These are phyloP conservation scores for Enteromius trimaculatus DNA, from an alignment of 2,797 vertebrate genomes.

Conservation along the genomic window DNA sequence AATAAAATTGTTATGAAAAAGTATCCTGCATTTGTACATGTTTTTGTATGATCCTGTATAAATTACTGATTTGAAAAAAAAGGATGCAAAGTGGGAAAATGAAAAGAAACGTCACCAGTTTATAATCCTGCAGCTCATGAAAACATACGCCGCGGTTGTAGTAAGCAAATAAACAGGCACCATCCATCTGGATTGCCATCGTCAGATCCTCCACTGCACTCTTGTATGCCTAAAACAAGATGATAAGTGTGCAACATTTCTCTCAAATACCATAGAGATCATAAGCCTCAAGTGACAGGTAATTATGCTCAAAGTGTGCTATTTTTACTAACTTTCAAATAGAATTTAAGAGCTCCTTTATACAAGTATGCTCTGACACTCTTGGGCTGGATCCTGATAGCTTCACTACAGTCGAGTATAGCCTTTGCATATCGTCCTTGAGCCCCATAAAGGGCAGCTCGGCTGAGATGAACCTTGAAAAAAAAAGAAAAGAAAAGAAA, in stretches of 20 bases:
- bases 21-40: background rate
- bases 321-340: slow-evolving; percentile 70
- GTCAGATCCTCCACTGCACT: slow-evolving; percentile 77
- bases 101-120: slow-evolving; percentile 64
- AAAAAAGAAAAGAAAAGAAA: background rate
- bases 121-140: slow-evolving; percentile 72
- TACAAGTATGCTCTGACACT: slow-evolving; percentile 76
- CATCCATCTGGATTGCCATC: slow-evolving; percentile 70
- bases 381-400: slow-evolving; percentile 74
- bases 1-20: slow-evolving; percentile 5
- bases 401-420: slow-evolving; percentile 81
- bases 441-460: slow-evolving; percentile 76
- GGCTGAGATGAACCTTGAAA: slow-evolving; percentile 78
- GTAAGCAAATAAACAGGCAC: slow-evolving; percentile 70
- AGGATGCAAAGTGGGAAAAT: background rate
- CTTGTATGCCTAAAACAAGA: slow-evolving; percentile 70
- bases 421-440: slow-evolving; percentile 80
- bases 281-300: slow-evolving; percentile 3
- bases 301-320: slow-evolving; percentile 9
- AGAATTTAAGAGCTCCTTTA: slow-evolving; percentile 80
- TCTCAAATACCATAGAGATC: background rate
- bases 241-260: slow-evolving; percentile 1
- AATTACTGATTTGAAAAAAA: background rate
- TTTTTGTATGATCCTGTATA: background rate
- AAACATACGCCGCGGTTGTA: slow-evolving; percentile 81